Evolutionary conservation across 35 echinoderm and acorn worm genomes (phyloP).

Genomic region (Ophiothrix spiculata): DNA sequence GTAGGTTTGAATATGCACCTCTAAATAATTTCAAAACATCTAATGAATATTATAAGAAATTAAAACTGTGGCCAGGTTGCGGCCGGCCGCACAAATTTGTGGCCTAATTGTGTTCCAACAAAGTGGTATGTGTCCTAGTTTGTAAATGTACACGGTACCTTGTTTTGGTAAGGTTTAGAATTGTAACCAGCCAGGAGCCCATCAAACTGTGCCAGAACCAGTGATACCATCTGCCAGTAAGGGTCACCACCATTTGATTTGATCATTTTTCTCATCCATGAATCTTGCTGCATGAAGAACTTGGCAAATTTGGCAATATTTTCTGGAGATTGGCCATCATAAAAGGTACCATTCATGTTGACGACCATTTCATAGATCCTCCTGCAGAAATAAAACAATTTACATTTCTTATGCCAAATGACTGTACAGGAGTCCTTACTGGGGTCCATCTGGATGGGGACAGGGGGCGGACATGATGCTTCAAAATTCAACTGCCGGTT

Average conservation of each 20-base stretch:
- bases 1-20: too few relatives aligned
- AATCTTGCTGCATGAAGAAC: constrained; percentile 64
- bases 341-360: constrained; percentile 58
- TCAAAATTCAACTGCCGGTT: background rate
- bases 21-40: too few relatives aligned
- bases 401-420: background rate
- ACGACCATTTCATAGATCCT: constrained; percentile 51
- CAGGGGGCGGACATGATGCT: too few relatives aligned
- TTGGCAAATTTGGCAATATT: constrained; percentile 16
- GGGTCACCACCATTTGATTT: constrained; percentile 21
- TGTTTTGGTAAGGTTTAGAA: constrained; percentile 12
- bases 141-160: background rate
- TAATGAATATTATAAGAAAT: background rate
- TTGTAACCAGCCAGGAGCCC: constrained; percentile 78
- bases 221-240: constrained; percentile 56
- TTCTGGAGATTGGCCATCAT: constrained; percentile 17
- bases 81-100: too few relatives aligned
- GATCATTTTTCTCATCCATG: constrained; percentile 65
- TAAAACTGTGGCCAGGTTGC: too few relatives aligned
- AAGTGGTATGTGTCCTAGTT: background rate
- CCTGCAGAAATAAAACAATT: constrained; percentile 17
- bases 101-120: background rate
- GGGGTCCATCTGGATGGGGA: too few relatives aligned
- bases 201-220: constrained; percentile 65
- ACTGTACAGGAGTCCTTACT: background rate